Evolutionary conservation across 1,140 invertebrate genomes (phyloP).

Genomic region (Lordiphosa clarofinis): DNA sequence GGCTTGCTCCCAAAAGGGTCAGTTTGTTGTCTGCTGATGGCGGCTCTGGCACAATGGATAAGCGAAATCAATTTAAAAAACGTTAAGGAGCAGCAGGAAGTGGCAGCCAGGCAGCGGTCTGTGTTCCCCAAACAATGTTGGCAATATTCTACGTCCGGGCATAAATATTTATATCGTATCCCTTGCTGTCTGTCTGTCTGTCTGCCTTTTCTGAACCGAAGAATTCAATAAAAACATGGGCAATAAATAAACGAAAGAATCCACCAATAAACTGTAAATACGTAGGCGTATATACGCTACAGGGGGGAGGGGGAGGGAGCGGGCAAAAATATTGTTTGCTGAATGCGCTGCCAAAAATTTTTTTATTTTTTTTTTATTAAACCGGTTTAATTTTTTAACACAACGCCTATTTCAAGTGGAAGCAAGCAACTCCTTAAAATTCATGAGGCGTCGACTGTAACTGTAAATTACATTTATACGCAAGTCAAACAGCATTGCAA

Average conservation of each 20-base stretch:
- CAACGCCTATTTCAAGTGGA: constrained; percentile 15
- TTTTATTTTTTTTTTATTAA: no score
- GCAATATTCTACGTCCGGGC: constrained; percentile 63
- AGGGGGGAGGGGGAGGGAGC: not conserved
- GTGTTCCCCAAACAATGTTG: constrained; percentile 36
- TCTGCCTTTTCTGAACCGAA: constrained; percentile 23
- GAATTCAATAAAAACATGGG: constrained; percentile 76
- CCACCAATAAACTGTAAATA: constrained; percentile 34
- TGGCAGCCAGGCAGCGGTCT: constrained; percentile 6
- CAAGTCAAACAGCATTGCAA: constrained; percentile 71
- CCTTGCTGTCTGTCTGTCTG: constrained; percentile 29
- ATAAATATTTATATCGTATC: constrained; percentile 71
- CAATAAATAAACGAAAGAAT: constrained; percentile 59
- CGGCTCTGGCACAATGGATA: constrained; percentile 46
- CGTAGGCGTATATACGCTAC: constrained; percentile 44
- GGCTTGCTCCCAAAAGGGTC: constrained; percentile 26
- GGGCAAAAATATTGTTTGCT: constrained; percentile 8
- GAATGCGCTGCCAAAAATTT: constrained; percentile 1
- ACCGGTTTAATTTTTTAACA: no score
- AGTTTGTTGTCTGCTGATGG: constrained; percentile 25
- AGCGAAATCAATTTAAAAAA: constrained; percentile 72
- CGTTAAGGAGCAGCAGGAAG: constrained; percentile 37
- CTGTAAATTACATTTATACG: constrained; percentile 75
- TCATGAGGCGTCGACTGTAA: constrained; percentile 70
- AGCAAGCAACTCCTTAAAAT: constrained; percentile 60